Evolutionary conservation across 2,797 vertebrate genomes (phyloP).

Genomic region (Pangasius macronema): DNA sequence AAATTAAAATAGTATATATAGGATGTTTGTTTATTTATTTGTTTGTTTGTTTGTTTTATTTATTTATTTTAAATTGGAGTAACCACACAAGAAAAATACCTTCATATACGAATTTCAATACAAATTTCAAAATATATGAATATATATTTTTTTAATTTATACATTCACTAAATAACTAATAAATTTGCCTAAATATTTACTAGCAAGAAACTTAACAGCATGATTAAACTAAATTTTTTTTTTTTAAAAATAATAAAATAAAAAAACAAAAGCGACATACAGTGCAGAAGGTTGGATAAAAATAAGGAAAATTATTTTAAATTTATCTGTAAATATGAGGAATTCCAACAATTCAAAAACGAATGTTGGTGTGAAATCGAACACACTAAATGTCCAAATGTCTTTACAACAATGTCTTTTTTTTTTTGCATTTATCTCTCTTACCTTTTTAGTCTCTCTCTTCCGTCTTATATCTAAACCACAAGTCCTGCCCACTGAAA

Average conservation of each 20-base stretch:
- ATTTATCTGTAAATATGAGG: neutral
- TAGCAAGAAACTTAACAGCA: neutral
- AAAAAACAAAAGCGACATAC: neutral
- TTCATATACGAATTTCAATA: neutral
- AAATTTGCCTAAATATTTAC: neutral
- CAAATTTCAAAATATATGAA: too few species aligned
- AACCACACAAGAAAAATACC: neutral
- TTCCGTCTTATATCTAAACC: neutral
- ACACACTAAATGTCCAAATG: neutral
- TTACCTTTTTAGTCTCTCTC: neutral
- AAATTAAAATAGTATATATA: too few species aligned
- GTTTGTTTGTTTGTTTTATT: too few species aligned
- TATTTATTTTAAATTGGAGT: too few species aligned
- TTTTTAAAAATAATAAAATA: neutral
- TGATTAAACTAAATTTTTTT: neutral
- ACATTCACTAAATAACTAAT: neutral
- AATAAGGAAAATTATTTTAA: neutral
- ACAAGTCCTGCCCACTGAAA: neutral
- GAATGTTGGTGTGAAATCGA: neutral
- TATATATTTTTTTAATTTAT: neutral
- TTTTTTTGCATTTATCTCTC: neutral
- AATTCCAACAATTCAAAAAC: neutral
- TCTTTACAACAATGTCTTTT: neutral
- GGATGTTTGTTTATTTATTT: too few species aligned
- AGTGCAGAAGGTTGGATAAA: neutral